These are phyloP conservation scores for Sphaeridia pumilis DNA, from an alignment of 2,888 invertebrate species.

Conservation along the genomic window DNA sequence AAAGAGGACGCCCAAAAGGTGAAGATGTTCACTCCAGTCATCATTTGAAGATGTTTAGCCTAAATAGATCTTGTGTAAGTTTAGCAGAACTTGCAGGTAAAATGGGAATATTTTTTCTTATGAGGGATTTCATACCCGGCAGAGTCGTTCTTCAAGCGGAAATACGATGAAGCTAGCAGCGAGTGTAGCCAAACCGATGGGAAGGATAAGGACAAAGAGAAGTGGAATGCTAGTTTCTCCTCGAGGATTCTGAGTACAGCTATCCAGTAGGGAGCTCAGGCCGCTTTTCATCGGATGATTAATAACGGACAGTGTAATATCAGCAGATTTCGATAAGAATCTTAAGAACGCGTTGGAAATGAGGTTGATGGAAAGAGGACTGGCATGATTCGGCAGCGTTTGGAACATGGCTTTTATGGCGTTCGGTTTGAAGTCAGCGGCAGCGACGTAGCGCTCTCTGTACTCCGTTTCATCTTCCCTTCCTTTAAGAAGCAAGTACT, in stretches of 20 bases:
- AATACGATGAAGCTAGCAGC: slow-evolving; percentile 35
- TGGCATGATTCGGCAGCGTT: slow-evolving; percentile 26
- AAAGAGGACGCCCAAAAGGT: slow-evolving; percentile 42
- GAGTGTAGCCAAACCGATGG: slow-evolving; percentile 34
- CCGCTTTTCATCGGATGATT: slow-evolving; percentile 30
- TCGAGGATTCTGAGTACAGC: slow-evolving; percentile 14
- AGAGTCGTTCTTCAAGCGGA: slow-evolving; percentile 35
- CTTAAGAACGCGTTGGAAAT: slow-evolving; percentile 23
- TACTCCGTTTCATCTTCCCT: slow-evolving; percentile 21
- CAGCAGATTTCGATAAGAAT: slow-evolving; percentile 9
- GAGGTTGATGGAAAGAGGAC: slow-evolving; percentile 28
- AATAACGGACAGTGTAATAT: slow-evolving; percentile 18
- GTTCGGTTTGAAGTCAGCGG: slow-evolving; percentile 18
- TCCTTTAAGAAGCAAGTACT: slow-evolving; percentile 10
- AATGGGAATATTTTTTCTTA: too few species aligned
- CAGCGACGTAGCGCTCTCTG: slow-evolving; percentile 26
- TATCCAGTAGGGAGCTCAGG: slow-evolving; percentile 19
- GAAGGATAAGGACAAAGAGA: slow-evolving; percentile 22
- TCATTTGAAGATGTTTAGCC: slow-evolving; percentile 37
- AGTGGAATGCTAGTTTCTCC: slow-evolving; percentile 18
- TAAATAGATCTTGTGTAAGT: too few species aligned
- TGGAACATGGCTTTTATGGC: slow-evolving; percentile 25
- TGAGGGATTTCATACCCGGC: too few species aligned
- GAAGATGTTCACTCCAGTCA: slow-evolving; percentile 39
- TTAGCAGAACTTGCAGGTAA: too few species aligned